These are phyloP conservation scores for Crypturellus tataupa DNA, from an alignment of 2,797 vertebrate genomes.

Conservation along the genomic window DNA sequence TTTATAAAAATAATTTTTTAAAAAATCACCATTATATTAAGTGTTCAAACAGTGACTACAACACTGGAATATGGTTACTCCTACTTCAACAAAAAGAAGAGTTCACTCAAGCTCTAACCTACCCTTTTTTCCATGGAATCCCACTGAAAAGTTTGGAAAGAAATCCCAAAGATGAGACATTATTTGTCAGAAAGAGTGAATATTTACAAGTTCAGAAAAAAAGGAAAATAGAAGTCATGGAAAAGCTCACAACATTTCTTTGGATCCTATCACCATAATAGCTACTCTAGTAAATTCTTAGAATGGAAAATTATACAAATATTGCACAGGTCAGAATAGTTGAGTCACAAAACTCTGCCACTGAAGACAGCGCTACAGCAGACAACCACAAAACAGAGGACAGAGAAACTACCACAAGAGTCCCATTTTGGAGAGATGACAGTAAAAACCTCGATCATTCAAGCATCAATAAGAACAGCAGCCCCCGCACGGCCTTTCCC, in stretches of 20 bases:
- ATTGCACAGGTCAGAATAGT: too few species aligned
- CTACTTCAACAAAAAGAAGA: not conserved
- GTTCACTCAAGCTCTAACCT: conserved; percentile 26
- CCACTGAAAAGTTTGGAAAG: conserved; percentile 12
- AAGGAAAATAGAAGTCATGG: conserved; percentile 8
- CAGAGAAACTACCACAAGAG: not conserved
- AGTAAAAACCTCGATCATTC: not conserved
- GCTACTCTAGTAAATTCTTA: not conserved
- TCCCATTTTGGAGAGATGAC: not conserved
- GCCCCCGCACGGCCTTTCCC: not conserved
- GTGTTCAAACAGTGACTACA: not conserved
- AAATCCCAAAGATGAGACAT: conserved; percentile 55
- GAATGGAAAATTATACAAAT: not conserved
- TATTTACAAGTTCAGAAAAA: conserved; percentile 17
- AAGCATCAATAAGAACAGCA: not conserved
- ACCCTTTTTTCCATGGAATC: conserved; percentile 19
- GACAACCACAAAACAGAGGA: not conserved
- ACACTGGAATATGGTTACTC: not conserved
- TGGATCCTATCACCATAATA: not conserved
- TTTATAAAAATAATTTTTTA: too few species aligned
- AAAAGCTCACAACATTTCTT: conserved; percentile 24
- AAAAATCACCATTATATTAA: not conserved
- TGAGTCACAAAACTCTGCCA: too few species aligned
- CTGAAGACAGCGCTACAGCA: not conserved
- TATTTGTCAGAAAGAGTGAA: conserved; percentile 58